Conservation (phyloP, 1,140 invertebrate genomes). For the Bombus polaris region DNA sequence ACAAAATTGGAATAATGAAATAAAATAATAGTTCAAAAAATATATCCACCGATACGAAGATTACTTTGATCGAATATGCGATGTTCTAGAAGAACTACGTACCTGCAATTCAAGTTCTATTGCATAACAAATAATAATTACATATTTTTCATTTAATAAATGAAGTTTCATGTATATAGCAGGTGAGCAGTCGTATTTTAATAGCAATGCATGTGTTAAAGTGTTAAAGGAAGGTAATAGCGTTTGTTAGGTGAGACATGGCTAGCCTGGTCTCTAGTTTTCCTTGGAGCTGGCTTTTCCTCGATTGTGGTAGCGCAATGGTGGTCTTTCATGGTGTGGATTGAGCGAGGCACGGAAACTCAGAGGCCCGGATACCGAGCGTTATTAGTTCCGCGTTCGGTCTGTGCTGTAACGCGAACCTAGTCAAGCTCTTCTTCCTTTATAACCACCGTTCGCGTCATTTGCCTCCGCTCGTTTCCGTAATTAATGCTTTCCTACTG, state of each 20-base stretch:
- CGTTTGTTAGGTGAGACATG: background rate
- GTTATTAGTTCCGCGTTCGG: background rate
- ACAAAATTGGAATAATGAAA: too few species aligned
- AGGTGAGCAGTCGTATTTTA: too few species aligned
- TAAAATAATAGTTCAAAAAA: too few species aligned
- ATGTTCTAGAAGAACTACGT: too few species aligned
- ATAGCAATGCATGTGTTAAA: background rate
- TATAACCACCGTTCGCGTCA: background rate
- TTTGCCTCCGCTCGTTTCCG: background rate
- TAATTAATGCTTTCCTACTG: background rate
- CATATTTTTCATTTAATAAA: too few species aligned
- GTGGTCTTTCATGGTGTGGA: background rate
- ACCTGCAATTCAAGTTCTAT: too few species aligned
- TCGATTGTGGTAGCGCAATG: background rate
- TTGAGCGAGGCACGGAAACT: background rate
- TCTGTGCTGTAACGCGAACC: background rate
- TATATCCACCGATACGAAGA: too few species aligned
- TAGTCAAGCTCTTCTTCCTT: background rate
- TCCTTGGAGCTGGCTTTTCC: background rate
- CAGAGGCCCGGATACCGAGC: background rate
- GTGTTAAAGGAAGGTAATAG: too few species aligned
- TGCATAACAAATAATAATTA: too few species aligned
- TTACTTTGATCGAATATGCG: too few species aligned
- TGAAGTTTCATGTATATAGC: too few species aligned
- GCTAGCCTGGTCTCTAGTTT: background rate